Conservation (phyloP, 2,797 vertebrate species). For the Epinephelus malabaricus region DNA sequence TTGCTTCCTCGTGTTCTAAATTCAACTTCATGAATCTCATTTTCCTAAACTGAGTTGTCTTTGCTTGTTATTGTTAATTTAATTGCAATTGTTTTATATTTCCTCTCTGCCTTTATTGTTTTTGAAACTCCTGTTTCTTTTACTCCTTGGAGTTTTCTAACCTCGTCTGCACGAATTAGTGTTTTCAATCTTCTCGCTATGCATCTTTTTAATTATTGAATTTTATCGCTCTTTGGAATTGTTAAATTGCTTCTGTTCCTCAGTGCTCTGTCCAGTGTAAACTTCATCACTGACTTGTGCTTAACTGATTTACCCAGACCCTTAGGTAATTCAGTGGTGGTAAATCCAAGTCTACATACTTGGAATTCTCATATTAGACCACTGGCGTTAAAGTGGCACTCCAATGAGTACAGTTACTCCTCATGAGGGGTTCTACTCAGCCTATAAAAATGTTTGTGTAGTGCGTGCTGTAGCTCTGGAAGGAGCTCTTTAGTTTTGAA, state of each 20-base stretch:
- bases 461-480: background rate
- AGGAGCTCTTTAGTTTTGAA: slow-evolving; percentile 4
- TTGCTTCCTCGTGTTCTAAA: background rate
- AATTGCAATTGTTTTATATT: background rate
- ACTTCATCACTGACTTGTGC: slow-evolving; percentile 20
- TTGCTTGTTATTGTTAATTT: slow-evolving; percentile 7
- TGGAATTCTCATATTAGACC: background rate
- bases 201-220: slow-evolving; percentile 39
- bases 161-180: slow-evolving; percentile 37
- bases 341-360: background rate
- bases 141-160: slow-evolving; percentile 14
- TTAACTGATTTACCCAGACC: slow-evolving; percentile 35
- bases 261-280: background rate
- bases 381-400: background rate
- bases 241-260: slow-evolving; percentile 39
- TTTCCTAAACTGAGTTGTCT: slow-evolving; percentile 1
- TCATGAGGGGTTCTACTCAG: background rate
- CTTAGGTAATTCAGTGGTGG: slow-evolving; percentile 7
- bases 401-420: background rate
- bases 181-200: slow-evolving; percentile 23
- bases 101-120: background rate
- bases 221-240: slow-evolving; percentile 35
- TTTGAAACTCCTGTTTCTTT: background rate
- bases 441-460: background rate
- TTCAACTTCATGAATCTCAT: slow-evolving; percentile 5